Evolutionary conservation across 2,888 invertebrate species (phyloP), one percentile per base, ranked within the genome.

Genomic region (Cosmia trapezina): DNA sequence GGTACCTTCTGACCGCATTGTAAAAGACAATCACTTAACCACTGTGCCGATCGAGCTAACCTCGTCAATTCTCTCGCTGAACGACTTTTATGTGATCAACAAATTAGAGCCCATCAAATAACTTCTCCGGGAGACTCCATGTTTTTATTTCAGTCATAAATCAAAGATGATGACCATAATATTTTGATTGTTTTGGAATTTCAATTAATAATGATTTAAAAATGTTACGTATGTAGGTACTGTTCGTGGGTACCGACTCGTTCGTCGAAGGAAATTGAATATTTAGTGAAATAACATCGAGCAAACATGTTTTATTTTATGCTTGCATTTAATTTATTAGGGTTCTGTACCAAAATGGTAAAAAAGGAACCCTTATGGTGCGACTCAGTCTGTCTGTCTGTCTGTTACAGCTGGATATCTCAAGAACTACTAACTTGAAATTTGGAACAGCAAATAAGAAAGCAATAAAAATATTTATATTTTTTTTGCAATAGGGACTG

Each of bases 101-200:
- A 68, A 69, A 77, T 74, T 37, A 61, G 33, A n/a, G 12, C 22
- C 33, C 43, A 61, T 69, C n/a, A 43, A 69, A 77, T 43, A 54
- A 14, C 22, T 33, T 43, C 22, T 54, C 2, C 7, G 67, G 49
- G 19, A 61, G 49, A 77, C 19, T 54, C 69, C 53, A 47, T 54
- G 54, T 69, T 70, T 53, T 70, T 61, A 61, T 75, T 78, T 22
- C 12, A 8, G 43, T 1, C 9, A 19, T 56, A 61, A 75, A 77
- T 74, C 33, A 43, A 14, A 9, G 19, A 49, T 37, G 37, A 5
- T 37, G 78, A 62, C 28, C 19, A 47, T 11, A 19, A 47, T 12
- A 2, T 28, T 45, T 28, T 28, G 28, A 47, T 28, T 28, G 28
- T 12, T 28, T 61, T 6, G 37, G 43, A 54, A 60, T 77, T 47